These are phyloP conservation scores for Phortica okadai DNA, from an alignment of 2,888 invertebrate genomes.

Conservation along the genomic window DNA sequence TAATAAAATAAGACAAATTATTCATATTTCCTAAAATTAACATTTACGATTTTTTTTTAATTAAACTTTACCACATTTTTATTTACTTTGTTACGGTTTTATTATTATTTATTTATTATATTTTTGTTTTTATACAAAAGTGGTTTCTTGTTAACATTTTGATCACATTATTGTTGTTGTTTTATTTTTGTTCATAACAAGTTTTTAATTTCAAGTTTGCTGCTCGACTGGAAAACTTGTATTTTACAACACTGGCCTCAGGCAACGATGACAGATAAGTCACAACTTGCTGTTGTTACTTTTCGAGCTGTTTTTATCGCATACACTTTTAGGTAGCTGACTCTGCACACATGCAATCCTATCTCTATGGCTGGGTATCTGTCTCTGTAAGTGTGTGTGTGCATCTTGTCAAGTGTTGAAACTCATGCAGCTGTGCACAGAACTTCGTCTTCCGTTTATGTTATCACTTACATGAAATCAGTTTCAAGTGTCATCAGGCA, in stretches of 20 bases:
- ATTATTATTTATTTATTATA: conserved; percentile 63
- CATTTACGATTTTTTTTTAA: too few relatives aligned
- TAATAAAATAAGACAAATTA: too few relatives aligned
- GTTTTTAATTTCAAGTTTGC: conserved; percentile 10
- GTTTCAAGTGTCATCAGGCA: conserved; percentile 45
- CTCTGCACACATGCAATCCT: conserved; percentile 19
- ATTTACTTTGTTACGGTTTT: conserved; percentile 58
- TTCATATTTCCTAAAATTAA: too few relatives aligned
- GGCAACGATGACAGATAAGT: conserved; percentile 64
- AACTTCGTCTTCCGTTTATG: conserved; percentile 16
- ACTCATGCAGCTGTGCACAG: conserved; percentile 26
- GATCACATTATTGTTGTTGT: neutral
- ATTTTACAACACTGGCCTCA: conserved; percentile 30
- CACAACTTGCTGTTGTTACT: conserved; percentile 46
- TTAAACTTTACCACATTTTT: conserved; percentile 1
- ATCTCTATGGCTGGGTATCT: neutral
- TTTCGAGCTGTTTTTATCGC: neutral
- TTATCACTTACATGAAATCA: conserved; percentile 18
- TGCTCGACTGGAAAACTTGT: neutral
- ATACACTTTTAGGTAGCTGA: neutral
- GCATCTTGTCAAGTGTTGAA: conserved; percentile 14
- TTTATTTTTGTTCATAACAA: conserved; percentile 11
- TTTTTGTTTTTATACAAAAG: conserved; percentile 19
- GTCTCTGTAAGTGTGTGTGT: neutral
- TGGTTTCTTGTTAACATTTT: neutral